Evolutionary conservation across 2,888 invertebrate species (phyloP), one percentile per base, ranked within the genome.

Genomic region (Parnassius glacialis): DNA sequence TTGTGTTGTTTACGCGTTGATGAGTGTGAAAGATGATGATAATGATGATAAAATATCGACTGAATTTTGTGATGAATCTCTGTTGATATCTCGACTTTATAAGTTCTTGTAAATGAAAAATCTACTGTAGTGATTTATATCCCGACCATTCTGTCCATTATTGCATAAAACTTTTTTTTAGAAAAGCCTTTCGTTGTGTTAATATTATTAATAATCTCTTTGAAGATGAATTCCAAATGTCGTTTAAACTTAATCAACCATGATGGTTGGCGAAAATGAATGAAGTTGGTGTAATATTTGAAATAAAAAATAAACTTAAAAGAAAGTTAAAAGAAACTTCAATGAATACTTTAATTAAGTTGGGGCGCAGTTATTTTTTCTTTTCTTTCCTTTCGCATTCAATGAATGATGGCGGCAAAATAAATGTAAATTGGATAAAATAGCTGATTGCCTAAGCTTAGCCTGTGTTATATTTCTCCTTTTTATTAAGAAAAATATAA

Each of bases 341-440:
- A 59, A 54, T 41, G 20, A 53, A 55, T 11, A 60, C 50, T 16
- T 41, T 59, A 59, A 59, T 59, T 47, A 43, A 53, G 44, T 59
- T 20, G n/a, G 11, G 41, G 45, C 5, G 7, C 11, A 41, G 47
- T 47, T 47, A 9, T 7, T 48, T 48, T 48, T 48, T 11, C 11
- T 48, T 48, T 48, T 48, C 13, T 13, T 48, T 47, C 47, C 9
- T 48, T 48, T 13, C 9, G 13, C 34, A 0, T 34, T 34, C 34
- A 34, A 34, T 34, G 34, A 34, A 7, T 34, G 34, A 34, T 34
- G 34, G 34, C 34, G 34, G 34, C 7, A 5, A 34, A 34, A 7
- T 34, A 34, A 34, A 34, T 7, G 34, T 34, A 34, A 34, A 34
- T 34, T 34, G 34, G 34, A 34, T 34, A 34, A 34, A 34, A 34